Base-by-base conservation (phyloP, 2,113 vertebrate genomes). In the Balaeniceps rex region DNA sequence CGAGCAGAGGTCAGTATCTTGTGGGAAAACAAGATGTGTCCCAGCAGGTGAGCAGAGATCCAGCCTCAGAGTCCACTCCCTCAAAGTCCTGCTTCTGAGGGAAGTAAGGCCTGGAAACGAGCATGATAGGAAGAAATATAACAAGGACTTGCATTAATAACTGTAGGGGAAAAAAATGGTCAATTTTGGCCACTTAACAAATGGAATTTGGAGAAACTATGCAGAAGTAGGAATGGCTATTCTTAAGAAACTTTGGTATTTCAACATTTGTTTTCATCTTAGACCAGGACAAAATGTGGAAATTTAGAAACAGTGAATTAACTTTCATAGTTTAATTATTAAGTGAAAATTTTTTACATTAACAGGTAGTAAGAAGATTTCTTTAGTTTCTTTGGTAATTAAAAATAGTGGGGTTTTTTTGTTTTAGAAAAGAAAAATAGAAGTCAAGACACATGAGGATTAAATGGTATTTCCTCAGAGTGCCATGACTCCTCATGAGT, bases 21-120 rank as follows among this genome's bases (percentile, higher is more conserved):
- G 1, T 4, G 36, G 42, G 61, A 68, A 14, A 17, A 71, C 2
- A 3, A 19, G 8, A 31, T 0, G 6, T 38, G 22, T 40, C 54
- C 40, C 36, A 44, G 29, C 7, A n/a, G 12, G 15, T 17, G 10
- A 87, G 11, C 18, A 38, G 33, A 78, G 12, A 68, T 19, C 11
- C 47, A 60, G 5, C 3, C 52, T 55, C 65, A 79, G 29, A 89
- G 40, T 14, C 16, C 26, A 24, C 40, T 5, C 9, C 36, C 72
- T 54, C 51, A 14, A 40, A 77, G 7, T 55, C 34, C 47, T 71
- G 12, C 2, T 9, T 70, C 49, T 60, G 19, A 71, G 21, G 19
- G 46, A 6, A 71, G 10, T 11, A 36, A 70, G 26, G 18, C 4
- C 33, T 66, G 19, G 15, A 70, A 78, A 81, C 19, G 14, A 78